Evolutionary conservation across 2,888 invertebrate species (phyloP), one percentile per base, ranked within the genome.

Genomic region (Ormyrus labotus): DNA sequence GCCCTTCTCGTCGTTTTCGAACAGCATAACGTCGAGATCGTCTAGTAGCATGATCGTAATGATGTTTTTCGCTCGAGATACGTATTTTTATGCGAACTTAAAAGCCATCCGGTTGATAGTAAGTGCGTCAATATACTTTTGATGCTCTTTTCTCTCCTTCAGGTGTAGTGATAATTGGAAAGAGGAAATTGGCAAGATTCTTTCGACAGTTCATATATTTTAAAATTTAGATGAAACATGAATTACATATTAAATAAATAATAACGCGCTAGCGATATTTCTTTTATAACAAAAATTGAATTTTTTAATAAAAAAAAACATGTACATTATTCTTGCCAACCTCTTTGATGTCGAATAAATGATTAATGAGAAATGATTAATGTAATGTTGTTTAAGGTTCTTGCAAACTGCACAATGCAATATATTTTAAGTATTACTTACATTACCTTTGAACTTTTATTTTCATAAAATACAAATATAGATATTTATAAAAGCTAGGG

Each of bases 1-100:
- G 83, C 84, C 85, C 83, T 85, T 81, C 83, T 88, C 86, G 73
- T 77, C 85, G 67, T 85, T 86, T 73, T 87, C 89, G 84, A 91
- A 89, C 83, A 91, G 87, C 85, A 88, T 88, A 86, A 88, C 90
- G 84, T 91, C 91, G 87, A 91, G 89, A 86, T 91, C 91, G 88
- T 91, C 91, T 91, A 85, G 6, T 34, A 64, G 11, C 6, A 77
- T 64, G 60, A 11, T 60, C 34, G 51, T 67, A 50, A 55, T 65
- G 8, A 58, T 70, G 45, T 58, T 34, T 34, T 34, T 34, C 34
- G 34, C 34, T 34, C 34, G 34, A 34, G 34, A 34, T 34, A 34
- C 34, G 34, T 4, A 34, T 34, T 34, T 34, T 34, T 34, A 34
- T 34, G 34, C 34, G 34, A 34, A 34, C 34, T 34, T 34, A 34